Conservation (phyloP, 2,797 vertebrate species). For the Cheirogaleus major region DNA sequence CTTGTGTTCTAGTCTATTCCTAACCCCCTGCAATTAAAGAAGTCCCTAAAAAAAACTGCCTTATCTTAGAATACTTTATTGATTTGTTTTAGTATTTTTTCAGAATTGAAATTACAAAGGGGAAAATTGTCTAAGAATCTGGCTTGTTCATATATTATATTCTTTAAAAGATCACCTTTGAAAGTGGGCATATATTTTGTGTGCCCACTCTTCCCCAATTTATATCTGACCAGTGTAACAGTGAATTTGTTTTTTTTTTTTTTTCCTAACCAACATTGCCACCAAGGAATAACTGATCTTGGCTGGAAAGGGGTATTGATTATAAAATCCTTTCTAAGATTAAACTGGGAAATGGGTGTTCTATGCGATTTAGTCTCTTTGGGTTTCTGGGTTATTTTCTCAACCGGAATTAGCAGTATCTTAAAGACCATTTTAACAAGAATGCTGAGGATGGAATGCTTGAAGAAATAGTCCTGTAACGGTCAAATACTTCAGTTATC, state of each 20-base stretch:
- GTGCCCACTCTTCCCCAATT: background rate
- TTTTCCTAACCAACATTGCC: background rate
- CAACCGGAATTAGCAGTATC: background rate
- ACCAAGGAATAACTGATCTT: background rate
- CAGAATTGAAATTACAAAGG: background rate
- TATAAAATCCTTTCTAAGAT: background rate
- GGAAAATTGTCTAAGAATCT: background rate
- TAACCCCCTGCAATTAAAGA: background rate
- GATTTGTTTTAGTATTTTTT: constrained; percentile 15
- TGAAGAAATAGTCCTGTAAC: background rate
- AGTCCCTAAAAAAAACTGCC: background rate
- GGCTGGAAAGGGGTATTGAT: background rate
- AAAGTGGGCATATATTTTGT: background rate
- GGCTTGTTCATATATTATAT: background rate
- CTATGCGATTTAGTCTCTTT: background rate
- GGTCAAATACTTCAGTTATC: constrained; percentile 21
- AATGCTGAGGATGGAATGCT: background rate
- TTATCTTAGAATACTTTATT: background rate
- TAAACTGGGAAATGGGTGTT: background rate
- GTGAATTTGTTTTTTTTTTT: background rate
- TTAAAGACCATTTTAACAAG: background rate
- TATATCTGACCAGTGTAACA: background rate
- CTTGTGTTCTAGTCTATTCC: background rate
- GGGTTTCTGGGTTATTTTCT: constrained; percentile 26
- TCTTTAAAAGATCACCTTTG: constrained; percentile 20